Evolutionary conservation across 2,888 invertebrate genomes (phyloP), one percentile per base, ranked within the genome.

Genomic region (Macrosoma leucophasiata): DNA sequence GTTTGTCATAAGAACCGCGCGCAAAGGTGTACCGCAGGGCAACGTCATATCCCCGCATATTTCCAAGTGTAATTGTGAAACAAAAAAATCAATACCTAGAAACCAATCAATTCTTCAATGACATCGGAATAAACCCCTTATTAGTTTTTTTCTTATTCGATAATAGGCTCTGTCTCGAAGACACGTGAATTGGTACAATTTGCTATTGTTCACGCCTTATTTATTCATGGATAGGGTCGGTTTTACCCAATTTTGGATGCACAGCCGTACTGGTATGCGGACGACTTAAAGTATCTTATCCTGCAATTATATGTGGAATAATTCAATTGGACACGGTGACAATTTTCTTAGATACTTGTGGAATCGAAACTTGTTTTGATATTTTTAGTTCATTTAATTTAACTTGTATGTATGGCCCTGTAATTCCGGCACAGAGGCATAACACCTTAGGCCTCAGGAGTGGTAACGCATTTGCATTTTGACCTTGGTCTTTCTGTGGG

Each of bases 291-390:
- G 56, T 54, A 63, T 63, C 59, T 57, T 65, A 70, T 67, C 64
- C 64, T 50, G 62, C 59, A 70, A 74, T 76, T 72, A 77, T 60
- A 57, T 42, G 39, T 41, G 29, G 54, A 64, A 63, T 73, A 68
- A 74, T 71, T 70, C 58, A 52, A 52, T 54, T 36, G 44, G 54
- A 48, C 58, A 59, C 57, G 51, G 64, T 68, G 74, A 72, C 73
- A 62, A 71, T 74, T 72, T 67, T 61, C 54, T 66, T 56, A 57
- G 57, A 58, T 63, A 41, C 46, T 47, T 50, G 39, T n/a, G n/a
- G n/a, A n/a, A n/a, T n/a, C n/a, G n/a, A n/a, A n/a, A n/a, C n/a
- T n/a, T n/a, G n/a, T n/a, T n/a, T n/a, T n/a, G n/a, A n/a, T n/a
- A n/a, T n/a, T n/a, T n/a, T n/a, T n/a, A n/a, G n/a, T n/a, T n/a